These are phyloP conservation scores for Oxyura jamaicensis DNA, from an alignment of 2,113 vertebrate genomes.

Conservation along the genomic window DNA sequence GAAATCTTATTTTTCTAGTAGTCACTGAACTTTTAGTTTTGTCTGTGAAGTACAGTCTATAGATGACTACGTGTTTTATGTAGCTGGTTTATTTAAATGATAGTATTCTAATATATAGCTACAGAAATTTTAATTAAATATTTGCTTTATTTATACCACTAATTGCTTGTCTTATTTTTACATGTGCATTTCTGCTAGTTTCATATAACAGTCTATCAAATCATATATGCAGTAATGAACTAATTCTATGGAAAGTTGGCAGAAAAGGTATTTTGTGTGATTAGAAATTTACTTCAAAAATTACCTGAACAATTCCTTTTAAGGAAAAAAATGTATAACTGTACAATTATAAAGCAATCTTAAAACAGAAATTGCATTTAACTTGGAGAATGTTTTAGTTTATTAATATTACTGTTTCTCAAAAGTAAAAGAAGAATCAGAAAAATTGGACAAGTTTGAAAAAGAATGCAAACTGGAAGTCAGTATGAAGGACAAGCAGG, in stretches of 20 bases:
- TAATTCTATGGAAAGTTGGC: background rate
- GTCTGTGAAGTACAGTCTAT: background rate
- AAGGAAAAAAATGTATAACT: background rate
- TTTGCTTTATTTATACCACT: background rate
- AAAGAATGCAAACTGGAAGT: constrained; percentile 80
- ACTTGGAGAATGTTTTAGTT: background rate
- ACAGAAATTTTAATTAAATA: background rate
- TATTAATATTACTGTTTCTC: constrained; percentile 29
- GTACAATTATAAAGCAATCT: background rate
- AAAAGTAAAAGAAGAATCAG: constrained; percentile 85
- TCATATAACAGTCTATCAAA: background rate
- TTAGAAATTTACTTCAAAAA: background rate
- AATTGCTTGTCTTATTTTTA: background rate
- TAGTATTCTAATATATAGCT: background rate
- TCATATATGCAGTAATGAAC: background rate
- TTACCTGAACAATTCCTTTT: background rate
- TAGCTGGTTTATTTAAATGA: background rate
- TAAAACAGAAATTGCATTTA: background rate
- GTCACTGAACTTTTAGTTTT: background rate
- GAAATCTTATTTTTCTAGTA: background rate
- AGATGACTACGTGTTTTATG: background rate
- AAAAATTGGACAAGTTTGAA: constrained; percentile 83
- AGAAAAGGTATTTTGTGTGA: background rate
- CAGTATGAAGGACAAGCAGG: constrained; percentile 84
- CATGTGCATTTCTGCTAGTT: background rate